These are phyloP conservation scores for Anniella stebbinsi DNA, from an alignment of 2,797 vertebrate genomes.

Conservation along the genomic window DNA sequence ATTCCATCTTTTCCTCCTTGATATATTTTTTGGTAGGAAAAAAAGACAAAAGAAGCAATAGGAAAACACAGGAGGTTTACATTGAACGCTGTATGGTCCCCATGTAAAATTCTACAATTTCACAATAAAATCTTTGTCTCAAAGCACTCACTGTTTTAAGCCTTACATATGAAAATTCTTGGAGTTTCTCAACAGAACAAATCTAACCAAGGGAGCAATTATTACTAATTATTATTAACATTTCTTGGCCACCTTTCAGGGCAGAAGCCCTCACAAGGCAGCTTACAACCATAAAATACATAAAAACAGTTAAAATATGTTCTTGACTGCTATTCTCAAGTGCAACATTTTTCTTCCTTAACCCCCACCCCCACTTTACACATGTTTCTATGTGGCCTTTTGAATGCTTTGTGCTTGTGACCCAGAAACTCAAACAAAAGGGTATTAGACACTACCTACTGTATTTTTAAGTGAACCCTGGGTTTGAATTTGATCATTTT, in stretches of 20 bases:
- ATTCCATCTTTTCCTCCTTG: too few relatives aligned
- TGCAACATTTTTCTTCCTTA: background rate
- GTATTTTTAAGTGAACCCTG: constrained; percentile 52
- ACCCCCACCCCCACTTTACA: rapidly evolving
- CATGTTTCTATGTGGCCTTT: constrained; percentile 10
- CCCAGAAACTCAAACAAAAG: constrained; percentile 35
- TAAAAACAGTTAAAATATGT: too few relatives aligned
- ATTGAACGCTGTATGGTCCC: too few relatives aligned
- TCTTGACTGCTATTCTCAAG: background rate
- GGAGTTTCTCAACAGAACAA: background rate
- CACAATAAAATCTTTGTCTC: too few relatives aligned
- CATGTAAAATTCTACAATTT: too few relatives aligned
- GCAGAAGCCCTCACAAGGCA: too few relatives aligned
- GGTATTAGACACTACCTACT: constrained; percentile 35
- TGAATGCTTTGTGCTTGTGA: background rate
- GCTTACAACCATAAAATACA: too few relatives aligned
- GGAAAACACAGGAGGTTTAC: too few relatives aligned
- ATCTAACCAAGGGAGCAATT: background rate
- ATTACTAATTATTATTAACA: too few relatives aligned
- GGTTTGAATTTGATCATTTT: constrained; percentile 74
- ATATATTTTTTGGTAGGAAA: too few relatives aligned
- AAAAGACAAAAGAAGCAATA: too few relatives aligned
- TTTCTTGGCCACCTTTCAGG: too few relatives aligned
- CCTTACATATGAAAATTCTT: background rate
- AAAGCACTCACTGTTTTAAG: background rate